Percentiles rank a stretch among this genome's conserved stretches.
These are phyloP conservation scores for Lycia hirtaria DNA, from an alignment of 2,888 invertebrate genomes.

Conservation along the genomic window DNA sequence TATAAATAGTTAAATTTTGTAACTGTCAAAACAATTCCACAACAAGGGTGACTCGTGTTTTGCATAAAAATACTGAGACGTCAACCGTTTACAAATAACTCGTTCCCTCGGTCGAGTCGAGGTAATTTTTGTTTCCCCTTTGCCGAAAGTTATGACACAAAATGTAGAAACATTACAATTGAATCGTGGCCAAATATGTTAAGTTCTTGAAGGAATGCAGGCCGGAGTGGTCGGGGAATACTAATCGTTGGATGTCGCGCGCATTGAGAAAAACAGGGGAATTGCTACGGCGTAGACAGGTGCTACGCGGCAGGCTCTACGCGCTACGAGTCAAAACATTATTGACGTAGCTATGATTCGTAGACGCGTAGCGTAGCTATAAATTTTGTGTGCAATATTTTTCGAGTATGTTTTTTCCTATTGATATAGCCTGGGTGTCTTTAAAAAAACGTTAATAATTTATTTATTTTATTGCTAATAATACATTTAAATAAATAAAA, in stretches of 20 bases:
- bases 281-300: conserved; percentile 70
- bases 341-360: conserved; percentile 28
- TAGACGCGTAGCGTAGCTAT: background rate
- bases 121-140: conserved; percentile 78
- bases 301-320: conserved; percentile 66
- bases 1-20: conserved; percentile 71
- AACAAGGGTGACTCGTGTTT: conserved; percentile 70
- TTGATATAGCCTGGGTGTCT: too few relatives aligned
- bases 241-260: conserved; percentile 59
- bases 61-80: conserved; percentile 80
- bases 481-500: too few relatives aligned
- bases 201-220: conserved; percentile 69
- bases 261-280: conserved; percentile 46
- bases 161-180: conserved; percentile 81
- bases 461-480: too few relatives aligned
- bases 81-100: conserved; percentile 82
- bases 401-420: too few relatives aligned
- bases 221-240: conserved; percentile 67
- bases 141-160: conserved; percentile 78
- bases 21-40: conserved; percentile 76
- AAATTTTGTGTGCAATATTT: too few relatives aligned
- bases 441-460: too few relatives aligned
- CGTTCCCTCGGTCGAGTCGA: conserved; percentile 64
- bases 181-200: conserved; percentile 80
- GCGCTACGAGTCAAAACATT: conserved; percentile 38